phyloP scores from a whole-genome alignment of 2,113 vertebrate genomes.

The Mirza zaza region DNA sequence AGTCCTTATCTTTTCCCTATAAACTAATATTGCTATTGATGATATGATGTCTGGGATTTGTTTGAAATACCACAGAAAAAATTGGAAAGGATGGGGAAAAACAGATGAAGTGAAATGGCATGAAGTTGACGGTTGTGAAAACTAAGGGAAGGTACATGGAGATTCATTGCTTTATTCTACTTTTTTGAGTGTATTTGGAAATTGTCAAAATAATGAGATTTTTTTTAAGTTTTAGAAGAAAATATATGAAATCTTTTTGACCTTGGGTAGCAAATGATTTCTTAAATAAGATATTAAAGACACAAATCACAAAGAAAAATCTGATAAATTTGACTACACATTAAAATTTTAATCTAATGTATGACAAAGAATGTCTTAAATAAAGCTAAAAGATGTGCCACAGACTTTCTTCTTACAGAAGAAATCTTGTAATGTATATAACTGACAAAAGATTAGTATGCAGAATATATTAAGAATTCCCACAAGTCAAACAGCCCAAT shows the following conservation, averaged over 20 bases:
- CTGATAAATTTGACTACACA: neutral
- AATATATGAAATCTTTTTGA: neutral
- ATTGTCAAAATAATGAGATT: neutral
- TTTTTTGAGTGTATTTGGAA: neutral
- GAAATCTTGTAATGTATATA: conserved; percentile 28
- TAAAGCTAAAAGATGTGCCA: conserved; percentile 30
- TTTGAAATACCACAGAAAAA: neutral
- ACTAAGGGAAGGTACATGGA: neutral
- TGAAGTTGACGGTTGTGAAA: neutral
- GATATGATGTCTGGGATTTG: neutral
- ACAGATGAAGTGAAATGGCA: neutral
- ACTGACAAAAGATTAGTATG: conserved; percentile 9
- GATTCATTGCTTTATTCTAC: neutral
- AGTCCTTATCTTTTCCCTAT: neutral
- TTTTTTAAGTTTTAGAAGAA: conserved; percentile 10
- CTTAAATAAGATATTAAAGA: conserved; percentile 25
- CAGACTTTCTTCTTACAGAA: neutral
- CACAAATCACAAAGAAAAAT: neutral
- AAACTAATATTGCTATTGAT: neutral
- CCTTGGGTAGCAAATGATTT: neutral
- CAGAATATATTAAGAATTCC: conserved; percentile 1
- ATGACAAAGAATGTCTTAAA: conserved; percentile 1
- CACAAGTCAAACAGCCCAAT: conserved; percentile 15
- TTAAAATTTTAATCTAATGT: conserved; percentile 23
- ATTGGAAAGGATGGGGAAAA: neutral